A percentile compares a stretch with the other conserved stretches of the same genome.
phyloP scores from a whole-genome alignment of 2,797 vertebrate species.

The Anguilla pacifica region DNA sequence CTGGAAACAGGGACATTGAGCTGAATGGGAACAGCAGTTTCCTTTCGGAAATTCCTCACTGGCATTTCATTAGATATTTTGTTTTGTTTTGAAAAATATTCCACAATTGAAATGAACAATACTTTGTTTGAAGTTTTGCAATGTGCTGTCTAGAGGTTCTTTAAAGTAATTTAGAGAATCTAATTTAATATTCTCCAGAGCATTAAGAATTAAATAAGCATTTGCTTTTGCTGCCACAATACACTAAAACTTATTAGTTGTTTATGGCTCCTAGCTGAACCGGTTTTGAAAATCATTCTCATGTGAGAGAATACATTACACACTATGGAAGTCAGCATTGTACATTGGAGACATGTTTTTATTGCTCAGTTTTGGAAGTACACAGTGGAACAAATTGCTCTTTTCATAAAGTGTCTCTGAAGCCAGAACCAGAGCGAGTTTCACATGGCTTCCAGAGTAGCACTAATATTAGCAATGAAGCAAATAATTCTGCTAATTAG shows the following conservation, averaged over 20 bases:
- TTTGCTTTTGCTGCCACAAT: constrained; percentile 25
- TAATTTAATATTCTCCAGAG: constrained; percentile 30
- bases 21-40: background rate
- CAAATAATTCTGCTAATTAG: constrained; percentile 4
- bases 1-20: constrained; percentile 1
- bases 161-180: constrained; percentile 20
- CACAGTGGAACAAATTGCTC: constrained; percentile 23
- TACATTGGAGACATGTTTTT: constrained; percentile 20
- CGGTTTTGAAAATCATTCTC: constrained; percentile 17
- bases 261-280: constrained; percentile 21
- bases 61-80: constrained; percentile 11
- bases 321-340: constrained; percentile 5
- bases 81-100: background rate
- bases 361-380: constrained; percentile 22
- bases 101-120: constrained; percentile 7
- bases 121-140: background rate
- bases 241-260: constrained; percentile 11
- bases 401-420: background rate
- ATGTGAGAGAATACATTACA: constrained; percentile 8
- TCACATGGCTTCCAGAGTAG: background rate
- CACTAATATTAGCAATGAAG: constrained; percentile 17
- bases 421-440: background rate
- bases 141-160: background rate
- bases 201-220: constrained; percentile 28
- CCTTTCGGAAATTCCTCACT: background rate